Evolutionary conservation across 2,113 vertebrate species (phyloP), one percentile per base, ranked within the genome.

Genomic region (Boulengeromyrus knoepffleri): DNA sequence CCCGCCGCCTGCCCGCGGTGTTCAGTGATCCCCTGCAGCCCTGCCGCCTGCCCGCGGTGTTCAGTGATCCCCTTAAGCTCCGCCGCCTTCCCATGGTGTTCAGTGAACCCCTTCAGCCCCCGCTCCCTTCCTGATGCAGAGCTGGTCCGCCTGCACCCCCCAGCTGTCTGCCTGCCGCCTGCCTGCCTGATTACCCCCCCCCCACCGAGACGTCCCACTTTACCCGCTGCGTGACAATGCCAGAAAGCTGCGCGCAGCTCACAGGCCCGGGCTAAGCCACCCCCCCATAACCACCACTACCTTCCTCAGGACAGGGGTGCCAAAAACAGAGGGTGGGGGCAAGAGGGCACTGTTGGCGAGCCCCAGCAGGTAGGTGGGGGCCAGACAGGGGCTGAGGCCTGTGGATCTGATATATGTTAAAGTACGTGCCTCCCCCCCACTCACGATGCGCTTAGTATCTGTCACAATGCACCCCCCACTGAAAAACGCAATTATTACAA

Each of bases 101-200:
- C 47, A 49, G 47, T 49, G 47, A 49, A 3, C 10, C 47, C 47
- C 10, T 49, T 49, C 3, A 49, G 49, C 89, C 47, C 42, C 42
- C 21, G 90, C 86, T 90, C 88, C 88, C 62, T 91, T 91, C 83
- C 70, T 50, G 74, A 50, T 56, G 45, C 39, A 90, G 47, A 50
- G 52, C 56, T 27, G 58, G 27, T 88, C 88, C 27, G 47, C 88
- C 31, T 27, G 85, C 3, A 52, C 84, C 85, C 47, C 85, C 90
- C 91, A 95, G 95, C 95, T 95, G 94, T 92, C 94, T 31, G 87
- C 90, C 90, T 86, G 3, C 0, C 0, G 7, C 46, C 46, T 46
- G 46, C 46, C 27, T 46, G 92, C 95, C 96, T n/a, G 70, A n/a
- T 96, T 96, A 95, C 95, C 96, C 95, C 94, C 93, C 91, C 92